These are phyloP conservation scores for Oxytorus armatus DNA, from an alignment of 2,888 invertebrate genomes.

Conservation along the genomic window DNA sequence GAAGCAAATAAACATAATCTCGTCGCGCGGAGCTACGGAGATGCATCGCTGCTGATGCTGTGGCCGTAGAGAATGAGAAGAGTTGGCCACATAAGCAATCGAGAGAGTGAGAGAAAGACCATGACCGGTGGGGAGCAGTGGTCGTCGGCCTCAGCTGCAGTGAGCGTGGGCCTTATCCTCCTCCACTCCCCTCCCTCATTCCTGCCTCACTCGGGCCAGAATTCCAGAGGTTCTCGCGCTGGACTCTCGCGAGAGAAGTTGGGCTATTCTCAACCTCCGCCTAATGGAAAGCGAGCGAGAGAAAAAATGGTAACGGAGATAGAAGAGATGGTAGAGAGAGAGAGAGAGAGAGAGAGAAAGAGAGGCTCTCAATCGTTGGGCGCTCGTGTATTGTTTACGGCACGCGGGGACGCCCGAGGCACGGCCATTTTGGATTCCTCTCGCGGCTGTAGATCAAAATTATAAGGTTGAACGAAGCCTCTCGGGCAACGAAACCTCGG, in stretches of 20 bases:
- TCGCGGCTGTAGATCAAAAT: conserved; percentile 79
- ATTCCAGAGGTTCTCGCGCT: conserved; percentile 38
- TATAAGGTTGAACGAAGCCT: conserved; percentile 76
- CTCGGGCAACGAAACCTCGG: conserved; percentile 14
- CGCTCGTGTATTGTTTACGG: conserved; percentile 77
- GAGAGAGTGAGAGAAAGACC: conserved; percentile 13
- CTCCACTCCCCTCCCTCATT: conserved; percentile 10
- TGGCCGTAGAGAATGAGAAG: background rate
- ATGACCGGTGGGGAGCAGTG: conserved; percentile 37
- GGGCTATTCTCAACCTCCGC: conserved; percentile 42
- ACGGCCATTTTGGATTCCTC: conserved; percentile 81
- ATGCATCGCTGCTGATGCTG: conserved; percentile 34
- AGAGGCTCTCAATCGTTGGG: conserved; percentile 26
- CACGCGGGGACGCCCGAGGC: conserved; percentile 69
- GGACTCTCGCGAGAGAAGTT: conserved; percentile 24
- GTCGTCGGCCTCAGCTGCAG: conserved; percentile 58
- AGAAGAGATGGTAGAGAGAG: too few relatives aligned
- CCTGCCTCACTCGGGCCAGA: conserved; percentile 9
- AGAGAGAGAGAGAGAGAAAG: conserved; percentile 18
- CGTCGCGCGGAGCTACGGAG: conserved; percentile 14
- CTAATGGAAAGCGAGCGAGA: conserved; percentile 68
- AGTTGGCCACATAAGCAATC: conserved; percentile 15
- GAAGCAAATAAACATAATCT: conserved; percentile 43
- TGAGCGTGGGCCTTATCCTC: conserved; percentile 55
- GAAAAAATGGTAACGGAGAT: conserved; percentile 1